Evolutionary conservation across 2,113 vertebrate species (phyloP).

Genomic region (Caloenas nicobarica): DNA sequence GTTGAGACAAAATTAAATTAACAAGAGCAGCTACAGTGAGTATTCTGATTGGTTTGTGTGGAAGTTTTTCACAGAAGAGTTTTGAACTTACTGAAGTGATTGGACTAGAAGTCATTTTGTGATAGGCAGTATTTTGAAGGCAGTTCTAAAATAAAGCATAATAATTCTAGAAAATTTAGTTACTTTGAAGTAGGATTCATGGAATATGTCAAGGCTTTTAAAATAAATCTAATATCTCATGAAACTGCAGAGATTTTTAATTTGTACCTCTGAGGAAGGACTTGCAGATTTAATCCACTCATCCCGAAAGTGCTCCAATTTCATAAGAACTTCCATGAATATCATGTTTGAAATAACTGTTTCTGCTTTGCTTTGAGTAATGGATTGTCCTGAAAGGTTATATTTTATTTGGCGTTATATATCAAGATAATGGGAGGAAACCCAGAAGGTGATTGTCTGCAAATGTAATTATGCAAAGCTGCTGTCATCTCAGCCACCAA

Average conservation of each 20-base stretch:
- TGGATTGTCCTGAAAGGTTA: neutral
- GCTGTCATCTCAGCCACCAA: neutral
- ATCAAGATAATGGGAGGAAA: neutral
- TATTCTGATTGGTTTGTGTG: neutral
- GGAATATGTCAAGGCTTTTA: neutral
- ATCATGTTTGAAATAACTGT: neutral
- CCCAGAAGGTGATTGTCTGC: neutral
- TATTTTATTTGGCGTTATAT: neutral
- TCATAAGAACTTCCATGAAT: neutral
- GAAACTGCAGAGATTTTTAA: neutral
- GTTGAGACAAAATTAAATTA: neutral
- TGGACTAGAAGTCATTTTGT: neutral
- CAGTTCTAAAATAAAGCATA: neutral
- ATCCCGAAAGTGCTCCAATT: accelerated
- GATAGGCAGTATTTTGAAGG: neutral
- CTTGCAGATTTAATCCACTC: neutral
- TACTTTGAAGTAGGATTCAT: neutral
- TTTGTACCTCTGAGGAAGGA: neutral
- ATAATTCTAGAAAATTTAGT: neutral
- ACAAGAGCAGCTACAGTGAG: neutral
- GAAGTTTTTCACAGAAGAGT: neutral
- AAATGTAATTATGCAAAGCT: neutral
- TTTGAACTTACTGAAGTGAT: neutral
- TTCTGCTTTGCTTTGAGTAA: neutral
- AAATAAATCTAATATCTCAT: neutral